Conservation (phyloP, 2,888 invertebrate genomes). For the Calliphora vomitoria region DNA sequence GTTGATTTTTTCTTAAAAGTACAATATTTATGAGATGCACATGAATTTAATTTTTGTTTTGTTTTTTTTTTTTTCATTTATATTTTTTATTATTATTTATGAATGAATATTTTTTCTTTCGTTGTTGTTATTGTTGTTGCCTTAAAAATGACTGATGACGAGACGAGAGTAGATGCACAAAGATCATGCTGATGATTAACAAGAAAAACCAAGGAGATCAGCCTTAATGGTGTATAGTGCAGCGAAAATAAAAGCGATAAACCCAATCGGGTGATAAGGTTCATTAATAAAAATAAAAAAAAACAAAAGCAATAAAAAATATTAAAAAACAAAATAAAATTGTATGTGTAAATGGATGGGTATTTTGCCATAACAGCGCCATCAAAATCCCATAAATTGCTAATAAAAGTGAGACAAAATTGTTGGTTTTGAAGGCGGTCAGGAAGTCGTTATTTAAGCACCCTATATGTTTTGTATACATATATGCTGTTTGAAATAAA, state of each 20-base stretch:
- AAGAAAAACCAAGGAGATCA: slow-evolving; percentile 29
- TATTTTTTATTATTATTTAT: slow-evolving; percentile 57
- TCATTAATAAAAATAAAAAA: slow-evolving; percentile 63
- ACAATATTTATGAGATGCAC: slow-evolving; percentile 50
- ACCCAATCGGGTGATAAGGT: slow-evolving; percentile 72
- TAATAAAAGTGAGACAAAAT: slow-evolving; percentile 52
- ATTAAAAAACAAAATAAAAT: background rate
- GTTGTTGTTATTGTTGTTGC: slow-evolving; percentile 11
- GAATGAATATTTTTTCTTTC: slow-evolving; percentile 57
- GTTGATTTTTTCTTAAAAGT: background rate
- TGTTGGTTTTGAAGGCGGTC: slow-evolving; percentile 31
- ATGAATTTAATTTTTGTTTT: slow-evolving; percentile 49
- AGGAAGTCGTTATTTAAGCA: slow-evolving; percentile 52
- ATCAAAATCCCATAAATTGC: slow-evolving; percentile 58
- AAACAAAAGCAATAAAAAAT: slow-evolving; percentile 30
- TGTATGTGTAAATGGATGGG: too few relatives aligned
- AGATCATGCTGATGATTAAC: slow-evolving; percentile 57
- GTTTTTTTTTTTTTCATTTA: too few relatives aligned
- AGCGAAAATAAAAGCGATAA: slow-evolving; percentile 62
- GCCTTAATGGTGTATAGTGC: slow-evolving; percentile 14
- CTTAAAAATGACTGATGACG: slow-evolving; percentile 55
- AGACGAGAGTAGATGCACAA: slow-evolving; percentile 30
- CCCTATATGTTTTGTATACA: background rate
- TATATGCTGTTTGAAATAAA: background rate
- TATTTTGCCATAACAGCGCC: slow-evolving; percentile 57